Evolutionary conservation across 1,140 invertebrate genomes (phyloP), one percentile per base, ranked within the genome.

Genomic region (Colletes latitarsis): DNA sequence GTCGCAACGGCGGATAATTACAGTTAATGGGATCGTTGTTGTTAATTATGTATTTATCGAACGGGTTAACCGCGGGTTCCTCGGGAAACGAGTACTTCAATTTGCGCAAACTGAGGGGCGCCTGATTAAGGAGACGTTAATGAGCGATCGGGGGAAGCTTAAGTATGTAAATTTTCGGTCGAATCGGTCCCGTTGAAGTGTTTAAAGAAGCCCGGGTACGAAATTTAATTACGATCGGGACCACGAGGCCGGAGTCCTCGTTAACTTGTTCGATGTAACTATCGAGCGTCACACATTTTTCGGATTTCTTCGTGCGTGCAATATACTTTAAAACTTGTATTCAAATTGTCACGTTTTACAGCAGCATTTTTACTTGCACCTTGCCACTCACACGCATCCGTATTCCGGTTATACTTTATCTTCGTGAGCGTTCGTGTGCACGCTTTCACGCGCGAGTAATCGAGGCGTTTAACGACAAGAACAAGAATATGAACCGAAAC

Each of bases 1-100:
- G 46, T 64, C 49, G 63, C 62, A 30, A 19, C 62, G 19, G 64
- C 55, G 74, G 30, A 82, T 82, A 86, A 86, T 78, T 69, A 71
- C 41, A n/a, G 62, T 84, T 84, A 84, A 83, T 80, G 62, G 66
- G 71, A 15, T 52, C 70, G 72, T 80, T 66, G 66, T 63, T 83
- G 60, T 72, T 72, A 55, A 82, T 84, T 84, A 84, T 6, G 77
- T n/a, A 49, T 79, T 79, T 79, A 72, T 66, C 53, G 70, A n/a
- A 14, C 21, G 14, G 46, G 14, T 57, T 19, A 52, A 21, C 9
- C 19, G 41, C 8, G 17, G 30, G 41, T 68, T 57, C 46, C 64
- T 15, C 19, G 17, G 4, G 67, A 41, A 55, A 9, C 14, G 39
- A 52, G 58, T 53, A 62, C 67, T 41, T 78, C 69, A 73, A 73